Evolutionary conservation across 2,113 vertebrate genomes (phyloP).

Genomic region (Ophthalmolycus amberensis): DNA sequence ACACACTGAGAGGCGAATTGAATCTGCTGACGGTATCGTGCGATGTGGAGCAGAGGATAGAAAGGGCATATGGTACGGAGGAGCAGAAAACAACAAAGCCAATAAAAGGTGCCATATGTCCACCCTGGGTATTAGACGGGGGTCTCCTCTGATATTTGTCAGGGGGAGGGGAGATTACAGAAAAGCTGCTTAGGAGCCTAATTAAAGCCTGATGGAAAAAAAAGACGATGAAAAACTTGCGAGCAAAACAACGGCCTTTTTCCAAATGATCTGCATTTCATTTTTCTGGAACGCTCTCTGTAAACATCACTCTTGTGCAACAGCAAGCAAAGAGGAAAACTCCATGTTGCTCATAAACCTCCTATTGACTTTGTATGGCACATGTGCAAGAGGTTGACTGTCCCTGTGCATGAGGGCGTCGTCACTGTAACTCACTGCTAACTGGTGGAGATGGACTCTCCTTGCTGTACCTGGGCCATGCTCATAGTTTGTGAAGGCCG

Average conservation of each 20-base stretch:
- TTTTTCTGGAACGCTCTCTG: not conserved
- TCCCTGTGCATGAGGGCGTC: not conserved
- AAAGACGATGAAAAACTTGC: not conserved
- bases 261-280: not conserved
- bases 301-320: not conserved
- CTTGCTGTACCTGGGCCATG: not conserved
- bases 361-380: slow-evolving; percentile 12
- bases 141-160: slow-evolving; percentile 68
- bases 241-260: slow-evolving; percentile 19
- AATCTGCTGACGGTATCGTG: slow-evolving; percentile 2
- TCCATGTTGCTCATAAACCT: not conserved
- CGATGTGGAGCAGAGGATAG: not conserved
- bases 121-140: slow-evolving; percentile 54
- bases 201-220: slow-evolving; percentile 62
- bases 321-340: not conserved
- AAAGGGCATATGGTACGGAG: slow-evolving; percentile 54
- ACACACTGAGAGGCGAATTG: slow-evolving; percentile 7
- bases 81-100: slow-evolving; percentile 65
- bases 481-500: not conserved
- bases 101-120: slow-evolving; percentile 75
- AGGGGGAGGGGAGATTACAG: slow-evolving; percentile 61
- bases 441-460: not conserved
- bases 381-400: slow-evolving; percentile 19
- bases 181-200: slow-evolving; percentile 73
- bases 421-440: not conserved